Conservation (phyloP, 2,888 invertebrate species). For the Chloromyia formosa region DNA sequence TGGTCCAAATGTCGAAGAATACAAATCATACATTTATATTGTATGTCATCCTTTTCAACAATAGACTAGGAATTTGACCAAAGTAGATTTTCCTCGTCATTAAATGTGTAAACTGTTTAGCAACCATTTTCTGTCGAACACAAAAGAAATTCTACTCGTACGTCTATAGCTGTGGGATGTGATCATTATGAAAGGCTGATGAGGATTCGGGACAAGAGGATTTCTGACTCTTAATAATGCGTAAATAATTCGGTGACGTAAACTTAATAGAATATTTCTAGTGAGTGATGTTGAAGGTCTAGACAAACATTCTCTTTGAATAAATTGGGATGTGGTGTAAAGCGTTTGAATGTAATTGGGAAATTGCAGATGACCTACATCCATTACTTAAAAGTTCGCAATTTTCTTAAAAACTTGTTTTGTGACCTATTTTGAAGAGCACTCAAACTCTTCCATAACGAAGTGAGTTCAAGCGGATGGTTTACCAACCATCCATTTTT, state of each 20-base stretch:
- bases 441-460: too few species aligned
- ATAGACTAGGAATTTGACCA: background rate
- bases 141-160: background rate
- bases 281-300: background rate
- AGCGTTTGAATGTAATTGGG: too few species aligned
- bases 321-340: too few species aligned
- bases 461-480: too few species aligned
- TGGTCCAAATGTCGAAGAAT: too few species aligned
- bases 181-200: background rate
- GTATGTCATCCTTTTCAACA: background rate
- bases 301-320: too few species aligned
- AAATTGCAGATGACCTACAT: too few species aligned
- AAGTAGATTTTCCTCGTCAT: constrained; percentile 4
- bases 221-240: background rate
- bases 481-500: too few species aligned
- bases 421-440: too few species aligned
- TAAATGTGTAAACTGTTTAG: constrained; percentile 7
- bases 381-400: too few species aligned
- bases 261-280: constrained; percentile 3
- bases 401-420: too few species aligned
- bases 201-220: background rate
- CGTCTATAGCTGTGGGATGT: background rate
- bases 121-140: background rate
- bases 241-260: background rate
- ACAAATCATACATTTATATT: too few species aligned